phyloP scores from a whole-genome alignment of 2,888 invertebrate species.

The Drosophila pegasa region DNA sequence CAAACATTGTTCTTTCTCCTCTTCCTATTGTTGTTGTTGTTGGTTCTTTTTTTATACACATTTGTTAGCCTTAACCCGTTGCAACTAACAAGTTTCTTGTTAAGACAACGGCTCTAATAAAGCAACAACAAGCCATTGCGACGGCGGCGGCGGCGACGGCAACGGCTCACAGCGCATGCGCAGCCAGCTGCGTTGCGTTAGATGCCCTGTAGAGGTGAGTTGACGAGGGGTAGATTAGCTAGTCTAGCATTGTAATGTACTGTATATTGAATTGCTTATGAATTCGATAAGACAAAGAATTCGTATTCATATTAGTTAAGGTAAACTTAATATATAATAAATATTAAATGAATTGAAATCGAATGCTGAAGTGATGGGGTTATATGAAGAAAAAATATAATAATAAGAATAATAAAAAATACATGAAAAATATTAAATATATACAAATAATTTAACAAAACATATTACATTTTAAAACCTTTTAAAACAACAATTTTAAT shows the following conservation, averaged over 20 bases:
- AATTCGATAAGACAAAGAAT: background rate
- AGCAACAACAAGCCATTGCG: slow-evolving; percentile 51
- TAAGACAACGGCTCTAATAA: slow-evolving; percentile 76
- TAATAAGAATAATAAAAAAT: too few species aligned
- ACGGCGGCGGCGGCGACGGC: slow-evolving; percentile 17
- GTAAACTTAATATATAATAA: too few species aligned
- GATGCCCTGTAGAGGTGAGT: slow-evolving; percentile 25
- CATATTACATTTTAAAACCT: too few species aligned
- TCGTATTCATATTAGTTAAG: too few species aligned
- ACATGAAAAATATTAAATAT: too few species aligned
- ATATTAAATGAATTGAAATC: too few species aligned
- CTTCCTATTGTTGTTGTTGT: slow-evolving; percentile 3
- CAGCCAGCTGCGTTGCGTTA: slow-evolving; percentile 54
- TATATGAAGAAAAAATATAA: too few species aligned
- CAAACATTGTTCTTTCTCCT: slow-evolving; percentile 56
- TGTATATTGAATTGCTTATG: too few species aligned
- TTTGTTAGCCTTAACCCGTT: slow-evolving; percentile 66
- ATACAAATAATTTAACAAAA: too few species aligned
- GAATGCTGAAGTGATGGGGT: too few species aligned
- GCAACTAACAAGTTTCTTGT: slow-evolving; percentile 80
- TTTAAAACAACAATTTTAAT: too few species aligned
- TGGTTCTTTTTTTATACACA: slow-evolving; percentile 16
- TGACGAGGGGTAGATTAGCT: background rate
- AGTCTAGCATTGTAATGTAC: background rate
- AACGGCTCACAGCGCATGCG: slow-evolving; percentile 63